These are phyloP conservation scores for Periphyllus acericola DNA, from an alignment of 2,888 invertebrate genomes.

Conservation along the genomic window DNA sequence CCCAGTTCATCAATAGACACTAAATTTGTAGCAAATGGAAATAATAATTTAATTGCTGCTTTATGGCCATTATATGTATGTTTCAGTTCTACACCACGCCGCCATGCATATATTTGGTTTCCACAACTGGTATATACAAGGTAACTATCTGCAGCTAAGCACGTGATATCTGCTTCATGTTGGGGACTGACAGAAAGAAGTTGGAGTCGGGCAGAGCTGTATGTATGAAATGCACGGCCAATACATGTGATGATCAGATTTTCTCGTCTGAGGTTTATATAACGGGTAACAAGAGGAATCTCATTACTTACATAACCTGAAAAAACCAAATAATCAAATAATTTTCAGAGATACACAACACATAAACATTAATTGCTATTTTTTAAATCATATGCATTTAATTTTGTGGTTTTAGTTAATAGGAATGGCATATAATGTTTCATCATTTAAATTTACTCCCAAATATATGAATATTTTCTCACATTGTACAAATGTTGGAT, in stretches of 20 bases:
- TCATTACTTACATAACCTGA: conserved; percentile 94
- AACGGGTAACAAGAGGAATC: conserved; percentile 85
- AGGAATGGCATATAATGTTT: no score
- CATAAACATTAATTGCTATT: not conserved
- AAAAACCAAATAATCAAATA: conserved; percentile 75
- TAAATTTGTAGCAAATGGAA: conserved; percentile 88
- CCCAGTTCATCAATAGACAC: conserved; percentile 85
- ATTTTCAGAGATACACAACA: not conserved
- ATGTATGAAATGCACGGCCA: conserved; percentile 92
- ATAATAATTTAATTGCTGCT: conserved; percentile 77
- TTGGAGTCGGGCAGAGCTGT: conserved; percentile 83
- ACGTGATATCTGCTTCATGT: conserved; percentile 82
- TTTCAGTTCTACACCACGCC: conserved; percentile 84
- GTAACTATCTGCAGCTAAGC: conserved; percentile 79
- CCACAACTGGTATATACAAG: conserved; percentile 84
- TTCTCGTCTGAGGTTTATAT: conserved; percentile 85
- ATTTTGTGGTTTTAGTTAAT: not conserved
- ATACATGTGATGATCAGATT: conserved; percentile 89
- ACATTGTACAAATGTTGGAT: no score
- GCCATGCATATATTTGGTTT: conserved; percentile 82
- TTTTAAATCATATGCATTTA: not conserved
- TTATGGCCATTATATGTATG: conserved; percentile 83
- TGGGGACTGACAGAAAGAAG: conserved; percentile 85
- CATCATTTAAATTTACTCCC: no score
- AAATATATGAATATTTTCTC: no score